Percentiles rank a stretch among this genome's conserved stretches.
phyloP scores from a whole-genome alignment of 2,113 vertebrate species.

The Numenius arquata region DNA sequence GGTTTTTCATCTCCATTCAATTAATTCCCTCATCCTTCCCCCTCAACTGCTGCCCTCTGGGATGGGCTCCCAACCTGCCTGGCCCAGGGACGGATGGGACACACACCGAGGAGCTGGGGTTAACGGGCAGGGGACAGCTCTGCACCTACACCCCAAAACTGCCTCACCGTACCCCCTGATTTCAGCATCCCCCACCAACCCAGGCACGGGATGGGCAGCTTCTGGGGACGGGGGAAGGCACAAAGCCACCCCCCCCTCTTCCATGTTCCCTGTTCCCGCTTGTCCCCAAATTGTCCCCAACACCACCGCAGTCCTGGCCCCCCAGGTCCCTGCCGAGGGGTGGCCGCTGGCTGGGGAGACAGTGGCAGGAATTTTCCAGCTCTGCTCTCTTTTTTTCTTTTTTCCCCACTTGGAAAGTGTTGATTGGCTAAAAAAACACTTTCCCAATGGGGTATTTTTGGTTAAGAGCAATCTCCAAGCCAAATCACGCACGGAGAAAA shows the following conservation, averaged over 20 bases:
- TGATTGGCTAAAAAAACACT: not conserved
- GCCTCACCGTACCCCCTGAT: not conserved
- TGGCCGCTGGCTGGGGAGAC: fast-evolving
- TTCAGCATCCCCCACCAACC: not conserved
- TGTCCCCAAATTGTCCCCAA: not conserved
- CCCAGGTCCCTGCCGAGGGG: not conserved
- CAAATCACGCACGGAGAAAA: not conserved
- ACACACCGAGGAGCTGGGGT: fast-evolving
- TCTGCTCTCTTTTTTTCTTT: not conserved
- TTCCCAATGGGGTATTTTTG: not conserved
- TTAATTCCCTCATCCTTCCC: not conserved
- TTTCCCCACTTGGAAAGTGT: not conserved
- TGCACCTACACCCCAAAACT: not conserved
- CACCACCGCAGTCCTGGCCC: not conserved
- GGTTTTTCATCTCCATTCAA: not conserved
- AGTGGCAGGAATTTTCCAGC: not conserved
- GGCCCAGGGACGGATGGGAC: fast-evolving
- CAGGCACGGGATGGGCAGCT: not conserved
- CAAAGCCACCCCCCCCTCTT: not conserved
- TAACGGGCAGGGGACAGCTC: not conserved
- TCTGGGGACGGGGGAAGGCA: not conserved
- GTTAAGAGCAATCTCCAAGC: not conserved
- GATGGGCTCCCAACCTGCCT: not conserved
- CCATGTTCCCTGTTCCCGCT: fast-evolving
- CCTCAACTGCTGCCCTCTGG: not conserved